Percentiles rank a stretch among this genome's conserved stretches.
Evolutionary conservation across 1,140 invertebrate species (phyloP).

Genomic region (Trachelipus rathkii): DNA sequence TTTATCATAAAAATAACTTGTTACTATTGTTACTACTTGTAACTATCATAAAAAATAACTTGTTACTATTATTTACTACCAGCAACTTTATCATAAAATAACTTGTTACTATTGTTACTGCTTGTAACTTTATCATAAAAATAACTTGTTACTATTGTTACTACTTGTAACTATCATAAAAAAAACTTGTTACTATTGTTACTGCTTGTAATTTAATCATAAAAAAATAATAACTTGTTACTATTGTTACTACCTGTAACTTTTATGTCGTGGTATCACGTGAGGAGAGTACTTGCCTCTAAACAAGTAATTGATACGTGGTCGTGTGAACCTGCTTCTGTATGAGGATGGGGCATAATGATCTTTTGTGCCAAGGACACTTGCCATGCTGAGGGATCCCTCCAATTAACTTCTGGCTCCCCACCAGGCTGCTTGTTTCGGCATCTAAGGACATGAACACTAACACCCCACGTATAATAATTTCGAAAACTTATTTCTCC

Average conservation of each 20-base stretch:
- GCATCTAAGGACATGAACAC: slow-evolving; percentile 32
- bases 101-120: too few species aligned
- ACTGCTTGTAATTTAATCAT: too few species aligned
- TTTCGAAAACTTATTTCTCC: slow-evolving; percentile 56
- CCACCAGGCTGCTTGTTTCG: background rate
- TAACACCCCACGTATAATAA: slow-evolving; percentile 51
- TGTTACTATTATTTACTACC: too few species aligned
- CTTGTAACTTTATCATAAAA: too few species aligned
- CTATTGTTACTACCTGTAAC: background rate
- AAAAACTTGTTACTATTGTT: too few species aligned
- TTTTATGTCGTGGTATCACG: background rate
- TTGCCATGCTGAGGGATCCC: slow-evolving; percentile 50
- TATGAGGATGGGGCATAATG: slow-evolving; percentile 55
- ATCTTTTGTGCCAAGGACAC: slow-evolving; percentile 51
- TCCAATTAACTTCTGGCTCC: slow-evolving; percentile 49
- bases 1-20: too few species aligned
- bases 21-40: too few species aligned
- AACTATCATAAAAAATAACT: too few species aligned
- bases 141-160: too few species aligned
- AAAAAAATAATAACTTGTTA: background rate
- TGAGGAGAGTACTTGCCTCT: slow-evolving; percentile 48
- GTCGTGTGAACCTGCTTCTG: slow-evolving; percentile 54
- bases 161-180: too few species aligned
- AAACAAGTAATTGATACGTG: slow-evolving; percentile 52
- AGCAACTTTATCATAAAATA: too few species aligned